Base-by-base conservation (phyloP, 2,113 vertebrate genomes). In the Tyrannus savana region DNA sequence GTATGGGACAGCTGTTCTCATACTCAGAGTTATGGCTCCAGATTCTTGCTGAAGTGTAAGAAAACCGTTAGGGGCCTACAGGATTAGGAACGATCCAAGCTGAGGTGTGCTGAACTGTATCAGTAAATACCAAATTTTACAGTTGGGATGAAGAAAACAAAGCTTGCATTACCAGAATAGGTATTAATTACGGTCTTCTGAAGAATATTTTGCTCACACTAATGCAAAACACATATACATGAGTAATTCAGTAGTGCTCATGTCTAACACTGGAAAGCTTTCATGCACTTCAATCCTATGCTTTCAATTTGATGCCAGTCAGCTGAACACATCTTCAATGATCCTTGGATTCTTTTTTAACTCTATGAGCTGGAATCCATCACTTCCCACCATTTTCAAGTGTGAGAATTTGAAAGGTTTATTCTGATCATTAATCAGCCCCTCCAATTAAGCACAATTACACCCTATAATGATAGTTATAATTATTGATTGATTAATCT, bases 401-500 rank as follows among this genome's bases (percentile, higher is more conserved):
- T 94, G 42, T 82, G 24, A 68, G 82, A 97, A 95, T 97, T 95
- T 95, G 82, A 97, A 98, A 97, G 83, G 59, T 97, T 98, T 97
- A 97, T 96, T 96, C 95, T 97, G 93, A 96, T 97, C 95, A 97
- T 98, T 98, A 98, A 97, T 98, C 97, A 98, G 95, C 81, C 95
- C 96, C 94, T 98, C 94, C 94, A 98, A 97, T 98, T 98, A 98
- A 97, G 95, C 95, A 96, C 97, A 98, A 98, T 98, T 98, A 98
- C 95, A 98, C 44, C 80, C 94, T 93, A 97, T 98, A 97, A 98
- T 98, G 97, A 97, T 97, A 97, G 90, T 94, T 97, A 96, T 98
- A 98, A 98, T 98, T 98, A 98, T 98, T 98, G 97, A 98, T 98
- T 98, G 96, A 98, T 98, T 98, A 97, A 98, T 98, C 96, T 97